Conservation (phyloP, 2,113 vertebrate genomes). For the Sporophila hypoxantha region DNA sequence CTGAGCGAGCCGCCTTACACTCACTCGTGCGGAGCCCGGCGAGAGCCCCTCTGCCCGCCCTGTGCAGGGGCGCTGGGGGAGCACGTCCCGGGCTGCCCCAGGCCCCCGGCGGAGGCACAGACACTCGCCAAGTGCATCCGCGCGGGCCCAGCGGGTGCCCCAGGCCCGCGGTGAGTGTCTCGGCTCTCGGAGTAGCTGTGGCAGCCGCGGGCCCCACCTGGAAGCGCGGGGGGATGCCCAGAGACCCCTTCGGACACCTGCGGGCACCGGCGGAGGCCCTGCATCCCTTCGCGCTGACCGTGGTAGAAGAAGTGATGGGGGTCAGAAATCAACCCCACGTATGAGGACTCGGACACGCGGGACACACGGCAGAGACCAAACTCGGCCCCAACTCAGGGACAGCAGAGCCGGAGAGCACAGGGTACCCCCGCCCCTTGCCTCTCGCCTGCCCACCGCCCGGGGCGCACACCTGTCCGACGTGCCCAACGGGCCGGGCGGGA, state of each 20-base stretch:
- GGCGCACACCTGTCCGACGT: neutral
- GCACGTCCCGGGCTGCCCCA: neutral
- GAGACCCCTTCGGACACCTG: neutral
- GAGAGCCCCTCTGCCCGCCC: neutral
- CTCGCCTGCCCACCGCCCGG: neutral
- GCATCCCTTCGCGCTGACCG: neutral
- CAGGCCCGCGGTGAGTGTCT: neutral
- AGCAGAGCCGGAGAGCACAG: neutral
- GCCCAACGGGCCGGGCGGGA: neutral
- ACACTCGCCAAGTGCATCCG: neutral
- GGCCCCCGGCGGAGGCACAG: neutral
- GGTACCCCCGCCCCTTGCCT: neutral
- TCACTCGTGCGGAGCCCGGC: neutral
- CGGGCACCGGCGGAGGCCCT: neutral
- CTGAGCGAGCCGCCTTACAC: neutral
- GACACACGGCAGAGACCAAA: neutral
- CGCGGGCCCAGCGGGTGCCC: neutral
- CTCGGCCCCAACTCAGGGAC: neutral
- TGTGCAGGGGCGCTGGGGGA: neutral
- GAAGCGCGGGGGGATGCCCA: neutral
- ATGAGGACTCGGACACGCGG: neutral
- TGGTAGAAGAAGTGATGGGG: neutral
- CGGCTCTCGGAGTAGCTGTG: neutral
- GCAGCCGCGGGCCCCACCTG: neutral
- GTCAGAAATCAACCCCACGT: neutral